Conservation (phyloP, 2,797 vertebrate species). For the Thunnus albacares region DNA sequence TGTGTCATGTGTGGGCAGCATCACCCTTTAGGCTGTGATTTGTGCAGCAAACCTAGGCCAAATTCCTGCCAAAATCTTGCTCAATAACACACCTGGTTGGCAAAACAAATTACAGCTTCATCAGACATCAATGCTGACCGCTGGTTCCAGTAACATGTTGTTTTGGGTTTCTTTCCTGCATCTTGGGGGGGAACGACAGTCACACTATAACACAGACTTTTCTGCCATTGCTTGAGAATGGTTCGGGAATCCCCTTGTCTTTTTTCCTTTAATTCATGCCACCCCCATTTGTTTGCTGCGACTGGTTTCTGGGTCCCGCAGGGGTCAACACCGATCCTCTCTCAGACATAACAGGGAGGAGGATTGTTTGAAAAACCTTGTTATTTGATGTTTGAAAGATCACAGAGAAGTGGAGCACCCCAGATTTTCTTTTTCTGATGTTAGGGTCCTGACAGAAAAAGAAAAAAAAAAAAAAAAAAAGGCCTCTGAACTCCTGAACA, state of each 20-base stretch:
- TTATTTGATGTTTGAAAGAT: conserved; percentile 78
- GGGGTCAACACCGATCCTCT: conserved; percentile 59
- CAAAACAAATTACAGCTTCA: background rate
- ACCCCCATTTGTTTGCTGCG: conserved; percentile 55
- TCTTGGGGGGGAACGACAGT: conserved; percentile 3
- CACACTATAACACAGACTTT: conserved; percentile 21
- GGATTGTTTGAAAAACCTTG: conserved; percentile 47
- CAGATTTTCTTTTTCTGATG: conserved; percentile 65
- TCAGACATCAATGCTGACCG: conserved; percentile 55
- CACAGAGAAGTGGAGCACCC: conserved; percentile 64
- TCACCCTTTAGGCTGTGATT: conserved; percentile 17
- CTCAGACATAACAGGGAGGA: conserved; percentile 77
- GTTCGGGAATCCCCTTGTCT: conserved; percentile 67
- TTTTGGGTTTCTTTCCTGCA: conserved; percentile 31
- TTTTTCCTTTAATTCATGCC: conserved; percentile 42
- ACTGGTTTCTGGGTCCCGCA: conserved; percentile 53
- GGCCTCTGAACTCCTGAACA: conserved; percentile 74
- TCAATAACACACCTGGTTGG: conserved; percentile 65
- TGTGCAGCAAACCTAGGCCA: background rate
- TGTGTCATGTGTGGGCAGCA: conserved; percentile 38
- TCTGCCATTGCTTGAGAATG: conserved; percentile 9
- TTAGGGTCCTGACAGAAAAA: conserved; percentile 47
- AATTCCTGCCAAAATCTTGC: conserved; percentile 32
- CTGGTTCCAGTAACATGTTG: conserved; percentile 51
- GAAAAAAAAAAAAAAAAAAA: conserved; percentile 17